A percentile compares a stretch with the other conserved stretches of the same genome.
Evolutionary conservation across 2,113 vertebrate genomes (phyloP).

Genomic region (Chunga burmeisteri): DNA sequence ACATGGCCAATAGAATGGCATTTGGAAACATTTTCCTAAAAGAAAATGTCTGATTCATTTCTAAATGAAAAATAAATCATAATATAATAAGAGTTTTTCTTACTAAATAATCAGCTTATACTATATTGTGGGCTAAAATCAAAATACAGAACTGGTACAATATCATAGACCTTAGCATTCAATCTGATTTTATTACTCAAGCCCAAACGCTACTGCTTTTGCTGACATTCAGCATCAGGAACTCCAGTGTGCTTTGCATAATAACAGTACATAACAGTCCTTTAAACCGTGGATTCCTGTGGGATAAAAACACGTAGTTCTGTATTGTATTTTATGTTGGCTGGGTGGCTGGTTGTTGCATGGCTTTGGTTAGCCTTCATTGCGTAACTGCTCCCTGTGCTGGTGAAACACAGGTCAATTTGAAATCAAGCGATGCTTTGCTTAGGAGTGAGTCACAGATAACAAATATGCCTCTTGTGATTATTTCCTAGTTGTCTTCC

Average conservation of each 20-base stretch:
- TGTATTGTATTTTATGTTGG: not conserved
- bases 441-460: not conserved
- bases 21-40: not conserved
- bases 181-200: not conserved
- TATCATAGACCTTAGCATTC: not conserved
- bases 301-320: conserved; percentile 8
- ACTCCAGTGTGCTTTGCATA: not conserved
- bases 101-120: not conserved
- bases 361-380: not conserved
- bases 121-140: not conserved
- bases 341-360: not conserved
- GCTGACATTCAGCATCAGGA: not conserved
- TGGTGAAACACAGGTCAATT: not conserved
- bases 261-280: not conserved
- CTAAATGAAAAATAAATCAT: not conserved
- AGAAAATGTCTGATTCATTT: not conserved
- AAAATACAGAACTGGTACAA: not conserved
- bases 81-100: not conserved
- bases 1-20: not conserved
- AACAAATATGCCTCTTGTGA: not conserved
- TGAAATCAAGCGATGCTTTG: not conserved
- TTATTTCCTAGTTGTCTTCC: not conserved
- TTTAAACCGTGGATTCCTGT: not conserved
- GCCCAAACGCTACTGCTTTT: not conserved
- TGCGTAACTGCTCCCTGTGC: not conserved